These are phyloP conservation scores for Metopia argyrocephala DNA, from an alignment of 2,888 invertebrate species.

Conservation along the genomic window DNA sequence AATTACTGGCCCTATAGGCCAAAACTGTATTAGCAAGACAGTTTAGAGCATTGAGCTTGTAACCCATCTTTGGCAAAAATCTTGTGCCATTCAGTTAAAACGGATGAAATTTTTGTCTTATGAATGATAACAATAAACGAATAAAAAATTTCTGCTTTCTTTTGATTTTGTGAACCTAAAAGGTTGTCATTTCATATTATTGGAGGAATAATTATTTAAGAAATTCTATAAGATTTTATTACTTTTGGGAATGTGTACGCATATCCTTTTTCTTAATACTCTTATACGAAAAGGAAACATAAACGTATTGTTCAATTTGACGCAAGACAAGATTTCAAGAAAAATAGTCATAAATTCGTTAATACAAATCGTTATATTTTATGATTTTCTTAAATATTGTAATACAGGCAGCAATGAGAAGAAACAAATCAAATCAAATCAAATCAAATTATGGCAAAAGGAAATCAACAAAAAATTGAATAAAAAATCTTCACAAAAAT, in stretches of 20 bases:
- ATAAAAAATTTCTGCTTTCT: neutral
- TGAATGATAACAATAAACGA: neutral
- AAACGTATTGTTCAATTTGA: slow-evolving; percentile 61
- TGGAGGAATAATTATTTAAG: neutral
- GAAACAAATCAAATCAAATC: too few species aligned
- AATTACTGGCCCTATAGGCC: too few species aligned
- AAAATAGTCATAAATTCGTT: slow-evolving; percentile 56
- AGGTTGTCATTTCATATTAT: neutral
- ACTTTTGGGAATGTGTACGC: slow-evolving; percentile 7
- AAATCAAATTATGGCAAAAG: slow-evolving; percentile 63
- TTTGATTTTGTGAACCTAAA: neutral
- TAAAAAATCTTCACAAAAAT: slow-evolving; percentile 5
- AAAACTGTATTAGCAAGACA: too few species aligned
- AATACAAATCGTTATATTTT: slow-evolving; percentile 61
- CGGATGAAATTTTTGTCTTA: neutral
- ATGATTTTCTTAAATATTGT: slow-evolving; percentile 38
- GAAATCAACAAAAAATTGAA: slow-evolving; percentile 55
- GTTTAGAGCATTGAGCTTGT: too few species aligned
- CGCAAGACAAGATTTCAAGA: slow-evolving; percentile 40
- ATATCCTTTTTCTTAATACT: slow-evolving; percentile 51
- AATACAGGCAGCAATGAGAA: neutral
- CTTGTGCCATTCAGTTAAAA: too few species aligned
- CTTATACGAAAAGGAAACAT: slow-evolving; percentile 56
- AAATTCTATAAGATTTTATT: neutral
- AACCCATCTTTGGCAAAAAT: too few species aligned